Percentiles rank a stretch among this genome's conserved stretches.
These are phyloP conservation scores for Palythoa grandis DNA, from an alignment of 92 coral and sea anemone species.

Conservation along the genomic window DNA sequence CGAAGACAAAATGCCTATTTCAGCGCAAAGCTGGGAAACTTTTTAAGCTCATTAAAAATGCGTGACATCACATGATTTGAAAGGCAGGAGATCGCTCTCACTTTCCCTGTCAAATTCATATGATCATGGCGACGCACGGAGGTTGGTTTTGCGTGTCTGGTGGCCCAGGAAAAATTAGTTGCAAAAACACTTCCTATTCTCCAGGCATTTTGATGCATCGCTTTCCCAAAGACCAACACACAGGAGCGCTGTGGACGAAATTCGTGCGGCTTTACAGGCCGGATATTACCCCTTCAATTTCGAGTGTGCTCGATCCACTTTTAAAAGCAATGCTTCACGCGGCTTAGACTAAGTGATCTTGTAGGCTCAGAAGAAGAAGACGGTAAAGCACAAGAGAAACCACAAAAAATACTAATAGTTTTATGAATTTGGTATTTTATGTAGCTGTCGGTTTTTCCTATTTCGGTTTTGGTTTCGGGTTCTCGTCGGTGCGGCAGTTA, in stretches of 20 bases:
- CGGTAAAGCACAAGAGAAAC: conserved; percentile 1
- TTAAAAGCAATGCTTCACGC: neutral
- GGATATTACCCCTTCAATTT: neutral
- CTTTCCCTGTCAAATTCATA: no score
- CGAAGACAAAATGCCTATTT: no score
- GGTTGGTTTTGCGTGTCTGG: conserved; percentile 16
- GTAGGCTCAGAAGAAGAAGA: neutral
- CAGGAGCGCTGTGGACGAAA: conserved; percentile 1
- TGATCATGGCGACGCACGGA: no score
- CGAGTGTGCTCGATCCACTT: neutral
- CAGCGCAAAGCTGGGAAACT: no score
- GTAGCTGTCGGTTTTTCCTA: no score
- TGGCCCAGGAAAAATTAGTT: conserved; percentile 30
- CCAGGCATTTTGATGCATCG: conserved; percentile 19
- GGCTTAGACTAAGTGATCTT: neutral
- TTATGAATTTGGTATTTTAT: no score
- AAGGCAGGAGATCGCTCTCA: no score
- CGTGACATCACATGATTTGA: no score
- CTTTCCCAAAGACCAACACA: conserved; percentile 5
- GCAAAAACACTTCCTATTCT: conserved; percentile 7
- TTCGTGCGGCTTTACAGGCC: neutral
- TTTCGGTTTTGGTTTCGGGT: no score
- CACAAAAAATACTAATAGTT: conserved; percentile 5
- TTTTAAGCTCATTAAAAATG: no score
- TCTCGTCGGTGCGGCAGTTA: no score